Evolutionary conservation across 2,888 invertebrate genomes (phyloP).

Genomic region (Drepanosiphum platanoidis): DNA sequence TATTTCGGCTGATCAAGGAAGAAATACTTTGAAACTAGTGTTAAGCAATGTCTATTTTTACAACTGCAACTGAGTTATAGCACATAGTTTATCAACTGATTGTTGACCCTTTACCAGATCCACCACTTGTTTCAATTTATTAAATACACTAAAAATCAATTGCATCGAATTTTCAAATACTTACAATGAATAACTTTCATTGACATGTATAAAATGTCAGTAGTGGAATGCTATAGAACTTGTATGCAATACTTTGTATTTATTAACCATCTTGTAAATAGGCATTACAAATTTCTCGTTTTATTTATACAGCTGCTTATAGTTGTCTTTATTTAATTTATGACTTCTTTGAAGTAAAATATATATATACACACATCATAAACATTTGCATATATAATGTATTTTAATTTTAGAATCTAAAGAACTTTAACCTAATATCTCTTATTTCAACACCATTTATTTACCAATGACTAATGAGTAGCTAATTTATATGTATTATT

Average conservation of each 20-base stretch:
- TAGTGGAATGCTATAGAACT: background rate
- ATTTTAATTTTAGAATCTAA: background rate
- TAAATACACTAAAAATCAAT: background rate
- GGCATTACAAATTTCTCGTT: background rate
- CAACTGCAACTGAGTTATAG: too few species aligned
- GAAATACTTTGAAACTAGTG: background rate
- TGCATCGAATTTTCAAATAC: background rate
- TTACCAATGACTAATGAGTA: background rate
- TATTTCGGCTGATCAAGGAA: background rate
- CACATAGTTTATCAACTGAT: background rate
- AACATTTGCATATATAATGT: background rate
- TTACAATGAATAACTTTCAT: background rate
- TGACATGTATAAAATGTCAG: background rate
- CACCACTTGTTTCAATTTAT: background rate
- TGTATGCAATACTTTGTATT: background rate
- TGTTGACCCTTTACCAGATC: background rate
- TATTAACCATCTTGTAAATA: background rate
- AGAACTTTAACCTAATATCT: background rate
- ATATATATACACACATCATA: background rate
- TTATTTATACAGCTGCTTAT: background rate
- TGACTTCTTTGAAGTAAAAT: conserved; percentile 14
- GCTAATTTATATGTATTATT: background rate
- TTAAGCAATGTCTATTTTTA: background rate
- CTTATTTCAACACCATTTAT: background rate
- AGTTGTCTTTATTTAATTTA: conserved; percentile 16